These are phyloP conservation scores for Xiphias gladius DNA, from an alignment of 2,113 vertebrate species.

Conservation along the genomic window DNA sequence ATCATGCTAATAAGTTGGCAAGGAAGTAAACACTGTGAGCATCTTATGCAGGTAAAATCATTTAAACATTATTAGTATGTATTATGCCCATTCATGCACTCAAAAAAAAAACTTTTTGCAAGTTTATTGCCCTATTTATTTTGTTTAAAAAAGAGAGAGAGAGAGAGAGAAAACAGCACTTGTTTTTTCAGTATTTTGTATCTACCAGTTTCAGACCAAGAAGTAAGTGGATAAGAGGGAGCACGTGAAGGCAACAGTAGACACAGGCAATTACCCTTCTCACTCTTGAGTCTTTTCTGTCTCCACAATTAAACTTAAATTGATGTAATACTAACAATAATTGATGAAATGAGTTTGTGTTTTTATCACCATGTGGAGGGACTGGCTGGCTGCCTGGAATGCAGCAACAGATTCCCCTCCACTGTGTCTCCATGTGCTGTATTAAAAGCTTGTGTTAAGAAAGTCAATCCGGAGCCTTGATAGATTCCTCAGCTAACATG, in stretches of 20 bases:
- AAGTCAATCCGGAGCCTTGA: conserved; percentile 47
- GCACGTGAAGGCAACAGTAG: neutral
- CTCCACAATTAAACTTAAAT: neutral
- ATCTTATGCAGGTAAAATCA: too few relatives aligned
- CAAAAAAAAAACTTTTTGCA: too few relatives aligned
- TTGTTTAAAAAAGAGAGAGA: too few relatives aligned
- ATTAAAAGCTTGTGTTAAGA: conserved; percentile 40
- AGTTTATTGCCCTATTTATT: too few relatives aligned
- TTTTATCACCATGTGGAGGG: neutral
- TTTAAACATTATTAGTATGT: too few relatives aligned
- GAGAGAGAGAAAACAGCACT: too few relatives aligned
- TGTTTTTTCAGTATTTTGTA: too few relatives aligned
- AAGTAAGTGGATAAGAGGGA: neutral
- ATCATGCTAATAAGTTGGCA: neutral
- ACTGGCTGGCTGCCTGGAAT: neutral
- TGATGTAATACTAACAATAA: too few relatives aligned
- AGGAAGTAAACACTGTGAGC: neutral
- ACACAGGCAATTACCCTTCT: neutral
- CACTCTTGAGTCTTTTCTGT: neutral
- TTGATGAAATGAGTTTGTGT: neutral
- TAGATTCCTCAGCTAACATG: conserved; percentile 60
- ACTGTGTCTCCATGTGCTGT: conserved; percentile 19
- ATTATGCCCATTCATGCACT: too few relatives aligned
- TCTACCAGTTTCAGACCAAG: neutral
- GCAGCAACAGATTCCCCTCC: conserved; percentile 17